These are phyloP conservation scores for Tromatobia lineatoria DNA, from an alignment of 2,888 invertebrate species.

Conservation along the genomic window DNA sequence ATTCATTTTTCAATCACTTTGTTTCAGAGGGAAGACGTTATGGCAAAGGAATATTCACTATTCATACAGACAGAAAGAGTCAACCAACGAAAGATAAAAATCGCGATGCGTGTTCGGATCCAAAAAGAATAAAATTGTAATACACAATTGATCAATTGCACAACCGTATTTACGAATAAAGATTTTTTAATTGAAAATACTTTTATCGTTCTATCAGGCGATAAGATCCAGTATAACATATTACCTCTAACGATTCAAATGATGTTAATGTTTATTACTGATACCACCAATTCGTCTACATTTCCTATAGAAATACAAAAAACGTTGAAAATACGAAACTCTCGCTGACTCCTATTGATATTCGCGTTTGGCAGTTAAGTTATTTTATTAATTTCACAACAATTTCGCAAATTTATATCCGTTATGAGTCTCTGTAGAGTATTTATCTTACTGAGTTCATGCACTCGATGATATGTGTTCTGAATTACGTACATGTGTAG, in stretches of 20 bases:
- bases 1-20: conserved; percentile 25
- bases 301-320: conserved; percentile 44
- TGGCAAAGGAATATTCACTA: conserved; percentile 79
- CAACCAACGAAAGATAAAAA: conserved; percentile 28
- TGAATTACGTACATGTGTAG: conserved; percentile 36
- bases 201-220: conserved; percentile 4
- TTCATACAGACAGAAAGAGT: conserved; percentile 60
- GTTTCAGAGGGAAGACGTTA: conserved; percentile 80
- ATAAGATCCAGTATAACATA: conserved; percentile 12
- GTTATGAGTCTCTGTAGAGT: conserved; percentile 31
- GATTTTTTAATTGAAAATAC: conserved; percentile 15
- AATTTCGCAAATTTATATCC: conserved; percentile 26
- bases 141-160: conserved; percentile 17
- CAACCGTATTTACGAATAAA: conserved; percentile 7
- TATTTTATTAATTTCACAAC: background rate
- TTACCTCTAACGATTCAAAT: conserved; percentile 16
- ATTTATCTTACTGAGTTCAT: conserved; percentile 37
- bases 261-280: conserved; percentile 22
- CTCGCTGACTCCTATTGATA: conserved; percentile 31
- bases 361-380: conserved; percentile 34
- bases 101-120: conserved; percentile 20
- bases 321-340: conserved; percentile 34
- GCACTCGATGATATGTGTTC: conserved; percentile 62
- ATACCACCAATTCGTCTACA: conserved; percentile 37
- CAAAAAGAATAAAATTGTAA: conserved; percentile 41